Conservation (phyloP, 30 jellyfish, hydroid and myxozoan species). For the Chironex yamaguchii region DNA sequence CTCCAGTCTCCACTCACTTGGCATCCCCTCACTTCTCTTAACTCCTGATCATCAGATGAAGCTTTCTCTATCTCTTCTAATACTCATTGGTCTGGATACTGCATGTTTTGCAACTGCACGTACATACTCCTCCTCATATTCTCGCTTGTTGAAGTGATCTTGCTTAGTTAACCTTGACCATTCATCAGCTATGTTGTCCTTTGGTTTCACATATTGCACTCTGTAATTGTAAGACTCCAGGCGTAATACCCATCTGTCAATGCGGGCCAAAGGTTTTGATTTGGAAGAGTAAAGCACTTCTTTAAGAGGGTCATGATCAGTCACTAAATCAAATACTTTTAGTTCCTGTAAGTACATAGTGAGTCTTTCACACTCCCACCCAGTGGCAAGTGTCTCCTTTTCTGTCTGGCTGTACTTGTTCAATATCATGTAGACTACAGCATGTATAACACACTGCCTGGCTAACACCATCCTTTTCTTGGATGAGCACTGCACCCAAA, state of each 20-base stretch:
- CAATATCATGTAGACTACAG: constrained; percentile 36
- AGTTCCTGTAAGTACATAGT: not conserved
- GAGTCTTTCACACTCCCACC: not conserved
- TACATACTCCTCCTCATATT: not conserved
- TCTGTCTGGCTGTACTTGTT: constrained; percentile 48
- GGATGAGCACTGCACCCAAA: constrained; percentile 66
- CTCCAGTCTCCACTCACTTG: not conserved
- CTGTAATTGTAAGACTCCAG: not conserved
- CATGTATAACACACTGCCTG: constrained; percentile 55
- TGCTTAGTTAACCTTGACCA: not conserved
- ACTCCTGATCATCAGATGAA: not conserved
- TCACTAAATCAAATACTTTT: not conserved
- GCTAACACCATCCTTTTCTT: not conserved
- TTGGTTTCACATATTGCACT: not conserved
- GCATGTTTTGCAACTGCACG: not conserved
- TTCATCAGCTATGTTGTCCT: not conserved
- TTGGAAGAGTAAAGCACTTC: not conserved
- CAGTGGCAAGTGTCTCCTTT: constrained; percentile 67
- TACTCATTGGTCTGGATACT: not conserved
- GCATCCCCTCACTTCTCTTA: not conserved
- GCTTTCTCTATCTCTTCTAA: not conserved
- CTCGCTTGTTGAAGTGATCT: not conserved
- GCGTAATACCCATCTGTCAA: not conserved
- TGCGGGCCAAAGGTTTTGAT: not conserved
- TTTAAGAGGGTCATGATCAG: not conserved